A percentile compares a stretch with the other conserved stretches of the same genome.
Conservation (phyloP, 2,113 vertebrate genomes). For the Lutjanus erythropterus region DNA sequence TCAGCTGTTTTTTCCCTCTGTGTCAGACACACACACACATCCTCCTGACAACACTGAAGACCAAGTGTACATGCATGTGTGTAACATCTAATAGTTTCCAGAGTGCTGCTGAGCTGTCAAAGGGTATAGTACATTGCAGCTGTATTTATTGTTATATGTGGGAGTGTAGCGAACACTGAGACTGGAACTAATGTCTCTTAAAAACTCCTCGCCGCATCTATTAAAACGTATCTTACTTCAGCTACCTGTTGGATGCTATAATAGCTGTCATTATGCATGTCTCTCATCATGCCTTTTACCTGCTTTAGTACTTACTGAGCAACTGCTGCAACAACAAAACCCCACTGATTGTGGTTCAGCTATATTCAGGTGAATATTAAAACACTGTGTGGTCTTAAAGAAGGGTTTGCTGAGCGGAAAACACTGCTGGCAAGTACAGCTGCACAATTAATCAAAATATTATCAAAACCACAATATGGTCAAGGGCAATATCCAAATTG, state of each 20-base stretch:
- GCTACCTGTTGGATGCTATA: slow-evolving; percentile 15
- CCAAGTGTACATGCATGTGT: slow-evolving; percentile 4
- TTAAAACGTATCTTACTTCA: slow-evolving; percentile 23
- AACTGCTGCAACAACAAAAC: not conserved
- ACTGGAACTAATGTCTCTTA: slow-evolving; percentile 29
- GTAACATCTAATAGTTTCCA: slow-evolving; percentile 50
- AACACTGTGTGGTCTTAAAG: not conserved
- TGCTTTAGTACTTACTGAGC: not conserved
- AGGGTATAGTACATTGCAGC: slow-evolving; percentile 38
- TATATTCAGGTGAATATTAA: slow-evolving; percentile 1
- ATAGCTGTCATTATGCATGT: slow-evolving; percentile 20
- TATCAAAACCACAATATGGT: no score
- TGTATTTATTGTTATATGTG: slow-evolving; percentile 42
- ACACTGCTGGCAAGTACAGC: not conserved
- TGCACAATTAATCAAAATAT: no score
- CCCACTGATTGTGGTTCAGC: not conserved
- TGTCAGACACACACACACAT: slow-evolving; percentile 9
- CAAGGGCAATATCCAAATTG: no score
- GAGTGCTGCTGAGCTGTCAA: slow-evolving; percentile 39
- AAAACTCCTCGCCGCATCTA: slow-evolving; percentile 45
- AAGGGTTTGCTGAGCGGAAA: not conserved
- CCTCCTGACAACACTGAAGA: slow-evolving; percentile 11
- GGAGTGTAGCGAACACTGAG: slow-evolving; percentile 9
- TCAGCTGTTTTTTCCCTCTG: no score
- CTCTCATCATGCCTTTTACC: not conserved